Conservation (phyloP, 2,888 invertebrate species). For the Mycalesis mineus region DNA sequence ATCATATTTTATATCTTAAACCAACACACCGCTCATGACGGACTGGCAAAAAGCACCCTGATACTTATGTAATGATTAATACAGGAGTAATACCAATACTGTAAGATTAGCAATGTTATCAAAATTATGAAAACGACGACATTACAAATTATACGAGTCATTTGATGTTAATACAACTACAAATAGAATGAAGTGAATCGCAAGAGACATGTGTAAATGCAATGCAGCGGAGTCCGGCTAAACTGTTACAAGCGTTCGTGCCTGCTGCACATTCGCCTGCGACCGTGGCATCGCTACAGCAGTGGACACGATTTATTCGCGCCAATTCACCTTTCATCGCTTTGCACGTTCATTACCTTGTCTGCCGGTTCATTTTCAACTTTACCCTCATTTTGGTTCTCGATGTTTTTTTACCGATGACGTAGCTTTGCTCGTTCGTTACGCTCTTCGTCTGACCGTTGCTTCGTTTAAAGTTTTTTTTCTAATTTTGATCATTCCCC, state of each 20-base stretch:
- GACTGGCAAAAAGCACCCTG: too few species aligned
- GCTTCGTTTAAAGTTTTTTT: too few species aligned
- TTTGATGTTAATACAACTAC: too few species aligned
- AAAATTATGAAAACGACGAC: too few species aligned
- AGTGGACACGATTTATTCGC: constrained; percentile 23
- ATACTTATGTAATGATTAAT: too few species aligned
- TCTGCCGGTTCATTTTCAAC: neutral
- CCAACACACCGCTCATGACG: too few species aligned
- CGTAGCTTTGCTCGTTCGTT: neutral
- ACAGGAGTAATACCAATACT: too few species aligned
- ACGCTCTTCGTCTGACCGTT: neutral
- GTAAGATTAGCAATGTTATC: too few species aligned
- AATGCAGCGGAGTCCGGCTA: neutral
- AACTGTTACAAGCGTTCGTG: constrained; percentile 14
- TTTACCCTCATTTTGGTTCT: neutral
- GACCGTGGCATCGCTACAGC: constrained; percentile 10
- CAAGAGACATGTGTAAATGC: neutral
- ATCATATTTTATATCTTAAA: too few species aligned
- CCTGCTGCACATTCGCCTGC: constrained; percentile 11
- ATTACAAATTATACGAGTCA: too few species aligned
- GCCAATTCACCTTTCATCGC: constrained; percentile 26
- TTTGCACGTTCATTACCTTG: constrained; percentile 2
- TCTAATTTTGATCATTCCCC: too few species aligned
- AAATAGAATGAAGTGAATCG: neutral
- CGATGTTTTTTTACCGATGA: neutral